Evolutionary conservation across 2,797 vertebrate genomes (phyloP), one percentile per base, ranked within the genome.

Genomic region (Tangara arthus): DNA sequence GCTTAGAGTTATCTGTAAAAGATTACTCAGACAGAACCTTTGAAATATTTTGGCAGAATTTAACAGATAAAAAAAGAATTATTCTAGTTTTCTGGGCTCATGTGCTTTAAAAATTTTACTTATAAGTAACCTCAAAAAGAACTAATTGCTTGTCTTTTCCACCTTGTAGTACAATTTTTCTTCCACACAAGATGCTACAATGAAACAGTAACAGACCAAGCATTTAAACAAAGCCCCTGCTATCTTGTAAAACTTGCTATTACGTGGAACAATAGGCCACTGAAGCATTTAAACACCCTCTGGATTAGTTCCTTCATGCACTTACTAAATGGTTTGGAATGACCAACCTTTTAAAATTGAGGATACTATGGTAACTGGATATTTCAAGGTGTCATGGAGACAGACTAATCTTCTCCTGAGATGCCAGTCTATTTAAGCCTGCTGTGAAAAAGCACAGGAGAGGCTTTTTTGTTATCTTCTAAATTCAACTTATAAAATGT

Each of bases 281-380:
- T 23, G 34, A 46, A 47, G 5, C 50, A 75, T 83, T 81, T 83
- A 41, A 94, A 71, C 32, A 56, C 6, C 35, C 37, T 44, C 56
- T 88, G 80, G 28, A 53, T 69, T 68, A 47, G 28, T 55, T 92
- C 55, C n/a, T 64, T 75, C 41, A 23, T 39, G 14, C 18, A 64
- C 13, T 16, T 42, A 34, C 53, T 90, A 78, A 94, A 75, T 2
- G 42, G 41, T 39, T 79, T 79, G 8, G 17, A 89, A 93, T 50
- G 71, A 32, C 46, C 55, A 81, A 5, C 49, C 39, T 72, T 83
- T 72, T 79, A 84, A 88, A 92, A 82, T 63, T 82, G 59, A 76
- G 63, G 78, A 21, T 94, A 23, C 92, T 92, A 87, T 92, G 91
- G 89, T 73, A 94, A 95, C 89, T 73, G 34, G 34, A n/a, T 89